Conservation (phyloP, 2,113 vertebrate genomes). For the Dipodomys stephensi region DNA sequence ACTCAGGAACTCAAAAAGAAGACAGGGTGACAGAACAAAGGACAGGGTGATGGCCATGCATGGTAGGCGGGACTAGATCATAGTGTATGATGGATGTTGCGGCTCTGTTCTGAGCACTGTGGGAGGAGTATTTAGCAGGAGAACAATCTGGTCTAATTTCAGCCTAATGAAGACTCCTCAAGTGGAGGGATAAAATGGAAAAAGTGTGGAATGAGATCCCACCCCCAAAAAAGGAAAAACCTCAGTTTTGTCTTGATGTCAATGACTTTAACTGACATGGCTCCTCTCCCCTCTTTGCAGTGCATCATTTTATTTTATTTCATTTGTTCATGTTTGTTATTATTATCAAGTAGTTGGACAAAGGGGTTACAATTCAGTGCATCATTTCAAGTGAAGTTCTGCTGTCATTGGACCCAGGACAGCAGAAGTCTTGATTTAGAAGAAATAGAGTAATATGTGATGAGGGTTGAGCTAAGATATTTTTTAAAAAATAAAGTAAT, state of each 20-base stretch:
- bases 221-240: not conserved
- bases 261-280: not conserved
- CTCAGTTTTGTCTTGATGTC: not conserved
- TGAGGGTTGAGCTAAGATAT: too few relatives aligned
- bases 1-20: too few relatives aligned
- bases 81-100: too few relatives aligned
- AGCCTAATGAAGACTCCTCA: not conserved
- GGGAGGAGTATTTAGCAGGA: not conserved
- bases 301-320: too few relatives aligned
- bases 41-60: not conserved
- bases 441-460: not conserved
- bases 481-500: not conserved
- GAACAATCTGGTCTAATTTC: not conserved
- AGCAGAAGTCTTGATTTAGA: not conserved
- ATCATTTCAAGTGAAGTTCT: not conserved
- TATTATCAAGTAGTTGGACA: too few relatives aligned
- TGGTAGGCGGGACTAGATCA: not conserved
- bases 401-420: not conserved
- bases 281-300: not conserved
- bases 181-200: not conserved
- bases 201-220: rapidly evolving
- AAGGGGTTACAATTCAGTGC: not conserved
- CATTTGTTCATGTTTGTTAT: too few relatives aligned
- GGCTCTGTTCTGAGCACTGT: not conserved
- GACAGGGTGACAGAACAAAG: not conserved